Conservation (phyloP, 2,888 invertebrate species). For the Ophion ellenae region DNA sequence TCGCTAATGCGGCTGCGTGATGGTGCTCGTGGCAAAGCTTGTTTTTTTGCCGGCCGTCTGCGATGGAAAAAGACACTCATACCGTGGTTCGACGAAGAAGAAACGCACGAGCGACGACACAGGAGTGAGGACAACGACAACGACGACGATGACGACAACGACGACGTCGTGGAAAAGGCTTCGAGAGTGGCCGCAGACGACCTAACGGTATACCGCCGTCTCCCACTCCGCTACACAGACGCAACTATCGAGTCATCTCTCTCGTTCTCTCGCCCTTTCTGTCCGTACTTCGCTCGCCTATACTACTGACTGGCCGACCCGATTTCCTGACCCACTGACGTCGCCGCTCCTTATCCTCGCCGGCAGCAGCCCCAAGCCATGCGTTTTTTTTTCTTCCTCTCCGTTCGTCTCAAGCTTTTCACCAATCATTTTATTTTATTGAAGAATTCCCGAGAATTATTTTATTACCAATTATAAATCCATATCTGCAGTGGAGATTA, state of each 20-base stretch:
- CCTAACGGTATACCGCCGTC: slow-evolving; percentile 61
- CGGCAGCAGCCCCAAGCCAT: not conserved
- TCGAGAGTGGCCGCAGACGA: slow-evolving; percentile 63
- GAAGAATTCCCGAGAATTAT: not conserved
- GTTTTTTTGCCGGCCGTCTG: slow-evolving; percentile 52
- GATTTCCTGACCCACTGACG: slow-evolving; percentile 72
- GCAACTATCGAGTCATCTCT: slow-evolving; percentile 21
- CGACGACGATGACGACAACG: slow-evolving; percentile 30
- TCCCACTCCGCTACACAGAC: slow-evolving; percentile 27
- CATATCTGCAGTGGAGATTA: not conserved
- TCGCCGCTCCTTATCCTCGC: slow-evolving; percentile 35
- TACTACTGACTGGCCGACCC: slow-evolving; percentile 63
- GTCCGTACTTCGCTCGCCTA: slow-evolving; percentile 43
- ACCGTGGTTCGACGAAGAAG: slow-evolving; percentile 36
- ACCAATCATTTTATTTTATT: slow-evolving; percentile 6
- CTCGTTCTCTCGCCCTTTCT: slow-evolving; percentile 20
- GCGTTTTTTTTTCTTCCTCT: not conserved
- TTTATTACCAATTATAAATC: not conserved
- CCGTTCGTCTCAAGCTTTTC: not conserved
- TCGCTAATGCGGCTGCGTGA: slow-evolving; percentile 29
- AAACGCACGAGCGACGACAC: slow-evolving; percentile 39
- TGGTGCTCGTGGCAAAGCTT: slow-evolving; percentile 6
- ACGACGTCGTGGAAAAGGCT: slow-evolving; percentile 35
- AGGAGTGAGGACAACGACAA: slow-evolving; percentile 24
- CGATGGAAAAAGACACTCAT: slow-evolving; percentile 23